phyloP scores from a whole-genome alignment of 2,113 vertebrate species.

The Probosciger aterrimus region DNA sequence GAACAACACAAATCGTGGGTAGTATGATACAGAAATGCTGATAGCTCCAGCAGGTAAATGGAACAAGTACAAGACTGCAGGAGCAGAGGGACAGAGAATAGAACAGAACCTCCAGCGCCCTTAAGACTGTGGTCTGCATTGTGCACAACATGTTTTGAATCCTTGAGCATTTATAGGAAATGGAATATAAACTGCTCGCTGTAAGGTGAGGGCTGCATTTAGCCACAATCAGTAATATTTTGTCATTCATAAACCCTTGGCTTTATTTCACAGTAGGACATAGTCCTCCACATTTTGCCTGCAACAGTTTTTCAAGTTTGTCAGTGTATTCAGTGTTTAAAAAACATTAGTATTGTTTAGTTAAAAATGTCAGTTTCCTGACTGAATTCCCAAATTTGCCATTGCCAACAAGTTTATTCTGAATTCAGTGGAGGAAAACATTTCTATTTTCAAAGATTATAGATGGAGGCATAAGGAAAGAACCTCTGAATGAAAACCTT shows the following conservation, averaged over 20 bases:
- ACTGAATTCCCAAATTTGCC: background rate
- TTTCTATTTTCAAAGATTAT: background rate
- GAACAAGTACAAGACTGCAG: background rate
- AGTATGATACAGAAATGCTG: background rate
- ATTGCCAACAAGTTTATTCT: background rate
- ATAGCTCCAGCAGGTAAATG: background rate
- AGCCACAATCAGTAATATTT: background rate
- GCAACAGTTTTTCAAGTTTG: background rate
- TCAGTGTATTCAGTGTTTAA: background rate
- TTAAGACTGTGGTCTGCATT: background rate
- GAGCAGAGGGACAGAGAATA: background rate
- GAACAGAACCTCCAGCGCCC: background rate
- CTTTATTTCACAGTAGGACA: background rate
- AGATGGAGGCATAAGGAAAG: background rate
- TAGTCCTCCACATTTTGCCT: background rate
- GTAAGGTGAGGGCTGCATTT: rapidly evolving
- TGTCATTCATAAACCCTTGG: background rate
- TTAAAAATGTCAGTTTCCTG: background rate
- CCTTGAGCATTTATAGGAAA: background rate
- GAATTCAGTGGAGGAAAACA: rapidly evolving
- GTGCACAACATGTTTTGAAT: background rate
- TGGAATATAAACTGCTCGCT: background rate
- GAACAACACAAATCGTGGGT: rapidly evolving
- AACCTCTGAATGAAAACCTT: background rate
- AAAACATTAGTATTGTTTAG: background rate